These are phyloP conservation scores for Hydrochoerus hydrochaeris DNA, from an alignment of 2,113 vertebrate species.

Conservation along the genomic window DNA sequence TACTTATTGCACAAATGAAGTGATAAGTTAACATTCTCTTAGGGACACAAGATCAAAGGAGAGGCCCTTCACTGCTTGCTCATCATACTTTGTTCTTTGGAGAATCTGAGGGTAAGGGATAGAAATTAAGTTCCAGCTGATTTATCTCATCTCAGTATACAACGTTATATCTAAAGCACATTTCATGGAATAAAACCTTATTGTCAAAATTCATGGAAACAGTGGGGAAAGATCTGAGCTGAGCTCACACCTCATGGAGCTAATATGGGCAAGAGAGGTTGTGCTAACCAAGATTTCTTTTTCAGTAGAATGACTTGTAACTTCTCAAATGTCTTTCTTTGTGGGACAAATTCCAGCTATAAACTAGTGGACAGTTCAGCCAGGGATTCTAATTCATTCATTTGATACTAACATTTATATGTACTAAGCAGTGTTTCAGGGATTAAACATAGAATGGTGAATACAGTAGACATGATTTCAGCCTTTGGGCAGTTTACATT, in stretches of 20 bases:
- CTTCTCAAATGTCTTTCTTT: constrained; percentile 22
- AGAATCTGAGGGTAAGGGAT: not conserved
- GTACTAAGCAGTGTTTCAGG: not conserved
- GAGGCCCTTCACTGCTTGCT: not conserved
- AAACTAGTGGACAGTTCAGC: not conserved
- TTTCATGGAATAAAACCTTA: not conserved
- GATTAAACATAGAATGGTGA: not conserved
- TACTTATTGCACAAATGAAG: constrained; percentile 20
- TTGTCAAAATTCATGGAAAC: not conserved
- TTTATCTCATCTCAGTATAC: not conserved
- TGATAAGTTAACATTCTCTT: constrained; percentile 8
- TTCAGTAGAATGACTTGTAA: not conserved
- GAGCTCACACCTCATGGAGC: not conserved
- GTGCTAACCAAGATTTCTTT: not conserved
- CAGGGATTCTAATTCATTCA: not conserved
- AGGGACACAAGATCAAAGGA: not conserved
- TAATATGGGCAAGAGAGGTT: not conserved
- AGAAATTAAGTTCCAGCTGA: not conserved
- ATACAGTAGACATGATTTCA: not conserved
- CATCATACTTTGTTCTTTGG: constrained; percentile 22
- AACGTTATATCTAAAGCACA: not conserved
- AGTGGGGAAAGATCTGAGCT: not conserved
- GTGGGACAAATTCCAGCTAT: not conserved
- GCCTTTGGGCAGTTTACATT: not conserved
- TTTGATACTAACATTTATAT: not conserved